Conservation (phyloP, 92 coral and sea anemone genomes). For the Siderastrea radians region DNA sequence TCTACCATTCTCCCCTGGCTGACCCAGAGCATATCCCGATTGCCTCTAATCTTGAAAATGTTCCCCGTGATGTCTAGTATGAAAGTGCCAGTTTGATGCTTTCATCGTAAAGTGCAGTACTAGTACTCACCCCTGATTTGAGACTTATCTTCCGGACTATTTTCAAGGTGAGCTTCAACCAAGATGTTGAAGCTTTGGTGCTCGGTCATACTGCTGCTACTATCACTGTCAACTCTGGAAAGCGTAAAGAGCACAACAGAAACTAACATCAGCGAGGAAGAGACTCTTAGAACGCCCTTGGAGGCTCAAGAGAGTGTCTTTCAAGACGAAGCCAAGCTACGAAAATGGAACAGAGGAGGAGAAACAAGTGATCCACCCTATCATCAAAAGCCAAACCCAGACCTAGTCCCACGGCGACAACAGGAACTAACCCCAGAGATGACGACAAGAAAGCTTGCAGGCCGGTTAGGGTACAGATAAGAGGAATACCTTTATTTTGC, state of each 20-base stretch:
- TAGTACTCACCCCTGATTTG: too few species aligned
- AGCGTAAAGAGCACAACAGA: not conserved
- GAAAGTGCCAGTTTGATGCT: too few species aligned
- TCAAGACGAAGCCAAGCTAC: not conserved
- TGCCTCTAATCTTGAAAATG: too few species aligned
- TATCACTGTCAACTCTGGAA: not conserved
- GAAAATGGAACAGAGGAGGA: not conserved
- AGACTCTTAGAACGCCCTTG: not conserved
- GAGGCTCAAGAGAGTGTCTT: constrained; percentile 3
- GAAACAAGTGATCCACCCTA: not conserved
- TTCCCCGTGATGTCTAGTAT: too few species aligned
- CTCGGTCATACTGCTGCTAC: not conserved
- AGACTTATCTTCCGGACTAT: too few species aligned
- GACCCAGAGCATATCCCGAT: too few species aligned
- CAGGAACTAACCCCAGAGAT: not conserved
- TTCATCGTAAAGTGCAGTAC: too few species aligned
- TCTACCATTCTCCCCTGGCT: too few species aligned
- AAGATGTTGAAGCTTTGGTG: constrained; percentile 2
- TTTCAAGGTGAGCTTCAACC: not conserved
- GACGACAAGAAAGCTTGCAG: too few species aligned
- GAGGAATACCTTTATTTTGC: too few species aligned
- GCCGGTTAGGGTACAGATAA: too few species aligned
- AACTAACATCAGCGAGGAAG: not conserved
- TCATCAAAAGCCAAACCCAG: not conserved
- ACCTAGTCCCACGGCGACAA: not conserved